Percentiles rank a stretch among this genome's conserved stretches.
Evolutionary conservation across 2,113 vertebrate species (phyloP).

Genomic region (Sardina pilchardus): DNA sequence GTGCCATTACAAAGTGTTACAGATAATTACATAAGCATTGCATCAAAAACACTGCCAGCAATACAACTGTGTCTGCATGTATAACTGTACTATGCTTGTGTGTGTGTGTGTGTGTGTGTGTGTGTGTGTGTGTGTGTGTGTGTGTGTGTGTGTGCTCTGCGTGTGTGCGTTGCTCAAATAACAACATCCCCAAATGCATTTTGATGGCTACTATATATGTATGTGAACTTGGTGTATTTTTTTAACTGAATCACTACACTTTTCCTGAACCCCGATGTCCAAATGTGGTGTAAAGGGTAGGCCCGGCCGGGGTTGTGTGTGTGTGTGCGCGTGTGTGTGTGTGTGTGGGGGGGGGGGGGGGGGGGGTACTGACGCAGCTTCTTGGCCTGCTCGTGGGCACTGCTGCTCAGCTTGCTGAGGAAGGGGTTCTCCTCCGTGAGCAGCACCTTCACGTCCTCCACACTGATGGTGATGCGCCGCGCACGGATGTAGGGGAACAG

Average conservation of each 20-base stretch:
- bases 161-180: too few relatives aligned
- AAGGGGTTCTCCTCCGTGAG: slow-evolving; percentile 97
- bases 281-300: background rate
- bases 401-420: slow-evolving; percentile 85
- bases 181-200: background rate
- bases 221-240: too few relatives aligned
- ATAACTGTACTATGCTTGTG: background rate
- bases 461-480: slow-evolving; percentile 82
- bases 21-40: background rate
- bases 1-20: slow-evolving; percentile 8
- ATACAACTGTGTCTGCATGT: background rate
- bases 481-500: slow-evolving; percentile 92
- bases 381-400: slow-evolving; percentile 85
- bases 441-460: slow-evolving; percentile 94
- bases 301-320: background rate
- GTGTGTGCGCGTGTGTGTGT: background rate
- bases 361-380: slow-evolving; percentile 75
- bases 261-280: background rate
- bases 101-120: slow-evolving; percentile 1
- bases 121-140: too few relatives aligned
- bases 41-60: background rate
- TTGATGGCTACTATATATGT: background rate
- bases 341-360: background rate
- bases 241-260: background rate
- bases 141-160: too few relatives aligned